These are phyloP conservation scores for Helarctos malayanus DNA, from an alignment of 2,797 vertebrate species.

Conservation along the genomic window DNA sequence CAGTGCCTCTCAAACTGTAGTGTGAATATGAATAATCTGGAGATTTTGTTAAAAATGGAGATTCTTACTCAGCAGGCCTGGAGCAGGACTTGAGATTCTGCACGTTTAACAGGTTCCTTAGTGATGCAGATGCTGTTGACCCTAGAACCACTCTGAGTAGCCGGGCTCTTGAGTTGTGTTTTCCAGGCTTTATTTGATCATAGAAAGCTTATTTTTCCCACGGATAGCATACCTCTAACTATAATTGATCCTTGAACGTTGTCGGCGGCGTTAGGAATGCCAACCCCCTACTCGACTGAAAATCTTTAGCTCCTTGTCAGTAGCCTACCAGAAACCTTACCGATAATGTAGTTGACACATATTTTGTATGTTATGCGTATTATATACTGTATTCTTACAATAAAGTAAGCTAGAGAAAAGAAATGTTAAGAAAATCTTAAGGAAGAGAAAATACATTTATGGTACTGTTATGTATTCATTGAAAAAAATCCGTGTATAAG, in stretches of 20 bases:
- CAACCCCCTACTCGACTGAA: background rate
- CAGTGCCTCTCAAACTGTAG: background rate
- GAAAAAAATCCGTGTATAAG: background rate
- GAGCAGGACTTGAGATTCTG: background rate
- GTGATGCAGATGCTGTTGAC: background rate
- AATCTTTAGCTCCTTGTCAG: background rate
- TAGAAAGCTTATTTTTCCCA: background rate
- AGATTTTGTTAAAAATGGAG: background rate
- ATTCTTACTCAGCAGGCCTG: background rate
- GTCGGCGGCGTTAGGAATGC: background rate
- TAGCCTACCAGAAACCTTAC: background rate
- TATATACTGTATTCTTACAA: background rate
- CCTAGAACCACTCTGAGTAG: background rate
- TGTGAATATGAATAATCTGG: background rate
- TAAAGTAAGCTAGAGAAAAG: background rate
- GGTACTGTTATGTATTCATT: background rate
- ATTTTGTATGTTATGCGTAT: background rate
- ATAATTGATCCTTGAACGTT: background rate
- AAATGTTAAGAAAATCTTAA: background rate
- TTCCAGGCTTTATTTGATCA: background rate
- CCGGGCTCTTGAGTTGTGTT: background rate
- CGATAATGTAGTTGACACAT: background rate
- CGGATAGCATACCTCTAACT: background rate
- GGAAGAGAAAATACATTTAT: background rate
- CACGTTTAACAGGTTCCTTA: background rate